Percentiles rank a stretch among this genome's conserved stretches.
phyloP scores from a whole-genome alignment of 2,888 invertebrate genomes.

The Lymantria dispar region DNA sequence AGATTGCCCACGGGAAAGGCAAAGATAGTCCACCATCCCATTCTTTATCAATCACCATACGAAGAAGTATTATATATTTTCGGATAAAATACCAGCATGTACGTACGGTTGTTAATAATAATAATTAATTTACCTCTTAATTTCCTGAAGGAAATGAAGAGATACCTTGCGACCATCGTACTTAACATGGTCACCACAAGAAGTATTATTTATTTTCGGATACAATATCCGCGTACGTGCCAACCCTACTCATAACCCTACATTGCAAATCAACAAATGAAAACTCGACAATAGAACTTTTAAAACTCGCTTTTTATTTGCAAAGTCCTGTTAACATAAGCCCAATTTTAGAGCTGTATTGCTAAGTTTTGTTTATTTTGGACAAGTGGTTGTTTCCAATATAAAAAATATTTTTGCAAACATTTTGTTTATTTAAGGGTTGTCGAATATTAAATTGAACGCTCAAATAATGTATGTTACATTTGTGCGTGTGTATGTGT shows the following conservation, averaged over 20 bases:
- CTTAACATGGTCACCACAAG: too few species aligned
- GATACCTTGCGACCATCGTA: too few species aligned
- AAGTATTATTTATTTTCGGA: slow-evolving; percentile 1
- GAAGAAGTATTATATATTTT: background rate
- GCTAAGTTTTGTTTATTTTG: slow-evolving; percentile 16
- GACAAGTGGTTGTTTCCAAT: background rate
- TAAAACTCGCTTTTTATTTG: slow-evolving; percentile 28
- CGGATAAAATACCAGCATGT: slow-evolving; percentile 4
- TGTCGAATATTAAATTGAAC: background rate
- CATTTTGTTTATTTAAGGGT: background rate
- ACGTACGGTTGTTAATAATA: too few species aligned
- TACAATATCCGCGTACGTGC: background rate
- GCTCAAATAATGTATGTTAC: too few species aligned
- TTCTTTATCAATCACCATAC: too few species aligned
- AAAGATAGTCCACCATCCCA: too few species aligned
- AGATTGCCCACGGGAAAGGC: too few species aligned
- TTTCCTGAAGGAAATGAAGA: too few species aligned
- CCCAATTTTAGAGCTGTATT: slow-evolving; percentile 10
- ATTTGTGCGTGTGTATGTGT: too few species aligned
- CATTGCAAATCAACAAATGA: slow-evolving; percentile 33
- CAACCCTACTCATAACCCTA: slow-evolving; percentile 17
- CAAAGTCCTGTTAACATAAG: slow-evolving; percentile 19
- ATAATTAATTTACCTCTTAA: too few species aligned
- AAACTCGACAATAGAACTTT: slow-evolving; percentile 34
- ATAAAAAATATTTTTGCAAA: background rate